A percentile compares a stretch with the other conserved stretches of the same genome.
Conservation (phyloP, 2,113 vertebrate species). For the Struthidea cinerea region DNA sequence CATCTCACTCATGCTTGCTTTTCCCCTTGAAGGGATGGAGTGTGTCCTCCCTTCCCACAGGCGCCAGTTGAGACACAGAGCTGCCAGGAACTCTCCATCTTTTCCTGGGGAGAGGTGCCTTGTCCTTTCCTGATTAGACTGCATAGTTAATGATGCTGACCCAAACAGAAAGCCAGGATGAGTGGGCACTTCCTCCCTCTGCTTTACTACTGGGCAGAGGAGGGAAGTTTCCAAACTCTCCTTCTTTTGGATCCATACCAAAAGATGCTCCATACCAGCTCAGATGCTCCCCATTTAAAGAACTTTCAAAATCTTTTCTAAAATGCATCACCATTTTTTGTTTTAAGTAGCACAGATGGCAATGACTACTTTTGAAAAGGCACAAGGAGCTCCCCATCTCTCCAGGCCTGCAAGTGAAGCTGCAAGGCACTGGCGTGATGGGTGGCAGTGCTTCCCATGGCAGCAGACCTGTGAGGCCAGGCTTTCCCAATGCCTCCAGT, state of each 20-base stretch:
- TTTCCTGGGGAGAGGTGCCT: neutral
- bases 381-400: neutral
- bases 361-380: neutral
- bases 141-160: neutral
- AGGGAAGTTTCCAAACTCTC: neutral
- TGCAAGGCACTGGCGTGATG: neutral
- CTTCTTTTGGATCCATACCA: neutral
- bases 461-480: neutral
- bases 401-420: neutral
- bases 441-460: neutral
- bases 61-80: rapidly evolving
- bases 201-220: neutral
- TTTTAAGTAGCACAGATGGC: neutral
- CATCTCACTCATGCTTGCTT: neutral
- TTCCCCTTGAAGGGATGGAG: neutral
- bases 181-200: rapidly evolving
- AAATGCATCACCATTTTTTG: neutral
- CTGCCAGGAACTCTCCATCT: rapidly evolving
- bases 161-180: neutral
- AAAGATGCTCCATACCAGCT: rapidly evolving
- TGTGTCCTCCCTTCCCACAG: neutral
- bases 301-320: neutral
- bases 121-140: neutral
- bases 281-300: neutral
- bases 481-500: neutral